Percentiles rank a stretch among this genome's conserved stretches.
These are phyloP conservation scores for Drosophila ambigua DNA, from an alignment of 1,140 invertebrate genomes.

Conservation along the genomic window DNA sequence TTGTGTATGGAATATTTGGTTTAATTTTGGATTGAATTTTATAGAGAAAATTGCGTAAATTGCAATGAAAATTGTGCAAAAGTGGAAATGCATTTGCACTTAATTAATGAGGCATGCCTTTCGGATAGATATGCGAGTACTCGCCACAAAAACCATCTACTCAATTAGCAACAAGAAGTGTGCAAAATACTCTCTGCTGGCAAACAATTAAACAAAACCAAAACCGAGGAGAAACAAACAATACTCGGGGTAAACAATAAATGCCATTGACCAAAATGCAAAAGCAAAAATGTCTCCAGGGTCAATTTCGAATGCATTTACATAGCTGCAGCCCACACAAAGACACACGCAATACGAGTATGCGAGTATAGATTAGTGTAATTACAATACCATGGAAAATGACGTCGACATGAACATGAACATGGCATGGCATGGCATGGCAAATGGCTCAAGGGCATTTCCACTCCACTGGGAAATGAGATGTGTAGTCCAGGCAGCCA, in stretches of 20 bases:
- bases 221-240: constrained; percentile 30
- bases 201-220: constrained; percentile 59
- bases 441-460: constrained; percentile 73
- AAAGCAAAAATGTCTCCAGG: constrained; percentile 65
- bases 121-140: no score
- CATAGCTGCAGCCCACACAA: constrained; percentile 32
- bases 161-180: constrained; percentile 3
- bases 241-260: constrained; percentile 48
- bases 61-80: no score
- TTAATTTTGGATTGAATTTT: neutral
- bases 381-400: constrained; percentile 66
- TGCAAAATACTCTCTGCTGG: constrained; percentile 37
- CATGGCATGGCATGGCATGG: constrained; percentile 14
- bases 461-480: constrained; percentile 44
- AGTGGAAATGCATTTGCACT: neutral
- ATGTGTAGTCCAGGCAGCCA: constrained; percentile 2
- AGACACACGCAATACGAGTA: constrained; percentile 8
- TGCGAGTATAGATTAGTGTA: constrained; percentile 67
- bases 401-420: constrained; percentile 54
- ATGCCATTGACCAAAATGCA: constrained; percentile 43
- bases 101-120: constrained; percentile 16
- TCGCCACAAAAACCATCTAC: constrained; percentile 14
- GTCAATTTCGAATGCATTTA: constrained; percentile 74
- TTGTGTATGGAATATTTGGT: neutral
- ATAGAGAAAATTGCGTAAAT: no score